These are phyloP conservation scores for Nibea albiflora DNA, from an alignment of 2,113 vertebrate species.

Conservation along the genomic window DNA sequence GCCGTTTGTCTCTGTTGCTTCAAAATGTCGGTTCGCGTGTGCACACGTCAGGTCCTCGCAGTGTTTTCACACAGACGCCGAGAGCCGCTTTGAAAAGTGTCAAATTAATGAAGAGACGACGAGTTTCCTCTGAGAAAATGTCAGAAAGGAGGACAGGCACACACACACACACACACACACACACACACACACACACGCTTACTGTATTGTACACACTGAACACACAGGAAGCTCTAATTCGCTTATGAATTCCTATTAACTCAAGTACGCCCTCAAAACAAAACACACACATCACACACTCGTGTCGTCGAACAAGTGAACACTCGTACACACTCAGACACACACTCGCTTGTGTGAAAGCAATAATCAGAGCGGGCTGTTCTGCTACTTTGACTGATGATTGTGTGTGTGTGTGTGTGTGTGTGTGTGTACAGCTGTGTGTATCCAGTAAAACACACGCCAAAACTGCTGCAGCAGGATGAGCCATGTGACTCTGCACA, in stretches of 20 bases:
- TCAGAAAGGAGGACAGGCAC: slow-evolving; percentile 39
- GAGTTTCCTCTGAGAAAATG: slow-evolving; percentile 18
- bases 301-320: slow-evolving; percentile 7
- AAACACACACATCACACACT: slow-evolving; percentile 36
- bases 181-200: background rate
- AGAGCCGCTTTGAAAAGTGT: background rate
- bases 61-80: background rate
- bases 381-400: slow-evolving; percentile 17
- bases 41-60: background rate
- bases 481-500: slow-evolving; percentile 47
- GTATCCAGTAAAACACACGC: slow-evolving; percentile 34
- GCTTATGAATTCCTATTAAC: slow-evolving; percentile 46
- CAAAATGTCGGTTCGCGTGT: no score
- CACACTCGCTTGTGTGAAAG: background rate
- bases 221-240: slow-evolving; percentile 35
- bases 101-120: slow-evolving; percentile 21
- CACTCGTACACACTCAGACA: slow-evolving; percentile 33
- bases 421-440: slow-evolving; percentile 6
- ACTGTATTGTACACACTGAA: background rate
- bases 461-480: slow-evolving; percentile 66
- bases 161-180: slow-evolving; percentile 7
- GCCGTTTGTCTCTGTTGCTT: no score
- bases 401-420: slow-evolving; percentile 8
- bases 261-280: slow-evolving; percentile 39
- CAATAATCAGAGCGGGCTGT: slow-evolving; percentile 11